A percentile compares a stretch with the other conserved stretches of the same genome.
Conservation (phyloP, 2,113 vertebrate species). For the Puntigrus tetrazona region DNA sequence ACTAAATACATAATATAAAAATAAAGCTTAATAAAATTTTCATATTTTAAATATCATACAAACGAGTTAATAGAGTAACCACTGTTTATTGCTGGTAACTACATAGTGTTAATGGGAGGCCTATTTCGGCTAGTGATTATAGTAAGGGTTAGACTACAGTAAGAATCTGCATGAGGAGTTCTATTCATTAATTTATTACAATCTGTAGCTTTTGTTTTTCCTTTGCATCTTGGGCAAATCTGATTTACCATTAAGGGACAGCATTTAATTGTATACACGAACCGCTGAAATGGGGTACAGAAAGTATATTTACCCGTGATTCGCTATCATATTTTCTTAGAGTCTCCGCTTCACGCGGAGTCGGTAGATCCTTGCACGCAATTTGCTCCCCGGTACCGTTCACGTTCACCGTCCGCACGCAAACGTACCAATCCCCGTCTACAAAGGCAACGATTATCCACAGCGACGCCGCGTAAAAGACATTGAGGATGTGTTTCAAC, state of each 20-base stretch:
- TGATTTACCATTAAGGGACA: no score
- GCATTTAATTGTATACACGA: no score
- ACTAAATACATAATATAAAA: background rate
- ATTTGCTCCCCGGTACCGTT: conserved; percentile 31
- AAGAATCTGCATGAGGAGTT: no score
- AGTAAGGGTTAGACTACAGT: no score
- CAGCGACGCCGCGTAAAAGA: conserved; percentile 25
- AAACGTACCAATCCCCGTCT: conserved; percentile 28
- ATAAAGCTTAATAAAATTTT: background rate
- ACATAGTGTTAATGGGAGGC: background rate
- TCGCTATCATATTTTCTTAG: conserved; percentile 46
- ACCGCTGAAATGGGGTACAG: background rate
- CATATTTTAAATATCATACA: no score
- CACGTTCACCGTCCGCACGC: conserved; percentile 7
- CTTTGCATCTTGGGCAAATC: no score
- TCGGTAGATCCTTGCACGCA: conserved; percentile 47
- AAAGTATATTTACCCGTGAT: conserved; percentile 36
- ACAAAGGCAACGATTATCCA: conserved; percentile 17
- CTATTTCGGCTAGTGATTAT: background rate
- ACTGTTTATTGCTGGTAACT: background rate
- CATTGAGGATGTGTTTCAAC: background rate
- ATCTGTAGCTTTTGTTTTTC: no score
- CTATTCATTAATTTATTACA: no score
- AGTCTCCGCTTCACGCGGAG: conserved; percentile 32
- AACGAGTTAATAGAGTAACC: no score